These are phyloP conservation scores for Ennomos fuscantarius DNA, from an alignment of 2,888 invertebrate genomes.

Conservation along the genomic window DNA sequence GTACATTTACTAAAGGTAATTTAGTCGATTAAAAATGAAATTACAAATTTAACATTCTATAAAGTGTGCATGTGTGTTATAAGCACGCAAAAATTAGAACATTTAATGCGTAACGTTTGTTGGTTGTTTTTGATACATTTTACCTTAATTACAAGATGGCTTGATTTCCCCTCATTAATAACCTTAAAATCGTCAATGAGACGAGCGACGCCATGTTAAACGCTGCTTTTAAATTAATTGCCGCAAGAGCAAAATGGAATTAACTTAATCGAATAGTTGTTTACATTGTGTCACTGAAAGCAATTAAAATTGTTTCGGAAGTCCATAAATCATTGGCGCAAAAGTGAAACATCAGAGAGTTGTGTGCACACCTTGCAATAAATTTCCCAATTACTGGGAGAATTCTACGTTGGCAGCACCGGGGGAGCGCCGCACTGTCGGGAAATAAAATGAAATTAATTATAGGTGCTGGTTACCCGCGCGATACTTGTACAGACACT, in stretches of 20 bases:
- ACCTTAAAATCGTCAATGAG: conserved; percentile 43
- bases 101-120: neutral
- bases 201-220: conserved; percentile 50
- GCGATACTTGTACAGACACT: conserved; percentile 28
- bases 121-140: neutral
- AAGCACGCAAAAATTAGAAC: too few relatives aligned
- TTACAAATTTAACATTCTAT: too few relatives aligned
- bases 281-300: conserved; percentile 82
- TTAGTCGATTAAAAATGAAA: too few relatives aligned
- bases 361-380: conserved; percentile 81
- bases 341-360: conserved; percentile 83
- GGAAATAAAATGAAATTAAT: conserved; percentile 78
- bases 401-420: conserved; percentile 71
- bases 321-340: conserved; percentile 82
- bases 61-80: too few relatives aligned
- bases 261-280: conserved; percentile 85
- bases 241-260: conserved; percentile 71
- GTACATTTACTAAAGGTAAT: too few relatives aligned
- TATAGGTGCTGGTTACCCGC: conserved; percentile 48
- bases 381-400: conserved; percentile 81
- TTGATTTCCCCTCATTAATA: conserved; percentile 42
- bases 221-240: conserved; percentile 78
- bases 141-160: conserved; percentile 20
- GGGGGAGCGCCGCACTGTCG: conserved; percentile 47
- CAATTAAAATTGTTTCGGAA: conserved; percentile 84